A percentile compares a stretch with the other conserved stretches of the same genome.
phyloP scores from a whole-genome alignment of 1,140 invertebrate species.

The Oncopeltus fasciatus region DNA sequence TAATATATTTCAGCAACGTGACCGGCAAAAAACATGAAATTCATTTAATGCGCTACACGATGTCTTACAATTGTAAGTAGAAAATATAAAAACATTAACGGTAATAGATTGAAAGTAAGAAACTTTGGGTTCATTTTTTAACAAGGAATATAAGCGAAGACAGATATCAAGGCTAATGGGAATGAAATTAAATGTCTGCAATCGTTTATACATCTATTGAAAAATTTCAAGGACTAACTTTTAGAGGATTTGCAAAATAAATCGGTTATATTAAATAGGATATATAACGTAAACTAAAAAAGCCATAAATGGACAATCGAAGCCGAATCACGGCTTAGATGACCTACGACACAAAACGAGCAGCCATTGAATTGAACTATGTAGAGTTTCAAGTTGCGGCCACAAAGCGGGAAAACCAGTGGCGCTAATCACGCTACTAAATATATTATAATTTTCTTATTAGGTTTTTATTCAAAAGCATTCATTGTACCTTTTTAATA shows the following conservation, averaged over 20 bases:
- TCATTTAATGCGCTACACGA: no score
- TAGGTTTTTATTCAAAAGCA: no score
- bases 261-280: no score
- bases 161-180: neutral
- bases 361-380: conserved; percentile 1
- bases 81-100: neutral
- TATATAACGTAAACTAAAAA: neutral
- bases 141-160: neutral
- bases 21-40: no score
- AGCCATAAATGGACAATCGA: neutral
- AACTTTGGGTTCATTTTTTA: neutral
- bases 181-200: neutral
- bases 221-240: no score
- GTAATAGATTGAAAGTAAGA: neutral
- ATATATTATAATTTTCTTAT: no score
- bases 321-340: neutral
- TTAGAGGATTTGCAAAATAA: no score
- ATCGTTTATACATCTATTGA: no score
- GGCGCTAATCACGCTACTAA: no score
- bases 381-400: neutral
- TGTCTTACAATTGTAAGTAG: neutral
- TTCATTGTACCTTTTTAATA: no score
- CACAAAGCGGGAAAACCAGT: conserved; percentile 1
- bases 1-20: no score
- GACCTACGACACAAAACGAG: neutral